Evolutionary conservation across 2,113 vertebrate species (phyloP), one percentile per base, ranked within the genome.

Genomic region (Anguilla rostrata): DNA sequence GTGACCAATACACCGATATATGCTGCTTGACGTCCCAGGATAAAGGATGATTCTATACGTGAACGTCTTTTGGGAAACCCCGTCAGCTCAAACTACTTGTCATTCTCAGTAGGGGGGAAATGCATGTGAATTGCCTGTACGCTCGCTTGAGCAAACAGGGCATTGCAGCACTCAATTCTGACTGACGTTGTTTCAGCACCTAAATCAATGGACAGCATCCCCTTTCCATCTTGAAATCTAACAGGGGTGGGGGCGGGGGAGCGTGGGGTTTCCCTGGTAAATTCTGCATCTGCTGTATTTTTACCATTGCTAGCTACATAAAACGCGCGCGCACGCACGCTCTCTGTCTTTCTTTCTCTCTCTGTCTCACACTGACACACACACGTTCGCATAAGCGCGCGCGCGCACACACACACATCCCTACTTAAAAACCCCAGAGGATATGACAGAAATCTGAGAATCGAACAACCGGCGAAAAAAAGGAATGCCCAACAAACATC

Each of bases 181-280:
- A 80, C 66, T 83, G 78, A 78, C 29, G 78, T 60, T 81, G 56
- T 90, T 92, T 94, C 94, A 95, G 93, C 83, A 94, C 90, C 88
- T 49, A 46, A 88, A 89, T 0, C 80, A 39, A 18, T 78, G 89
- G 92, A 94, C 92, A 95, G 93, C 86, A 82, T 78, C 81, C 86
- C 39, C 46, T 46, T 49, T 82, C 66, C 39, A 53, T 71, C 60
- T 87, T 71, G 53, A 81, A 20, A 88, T 63, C 34, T 84, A 41
- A n/a, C 40, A 34, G 80, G 63, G 39, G 3, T 78, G 66, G 15
- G 71, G 75, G 20, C 39, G 43, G 43, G 39, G 80, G 84, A 39
- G 75, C 29, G 20, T 86, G 78, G 90, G 89, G 86, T 89, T 92
- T 92, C 93, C 93, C 93, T 78, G 1, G 88, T 88, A 91, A 63